These are phyloP conservation scores for Linnaemya tessellans DNA, from an alignment of 2,888 invertebrate species.

Conservation along the genomic window DNA sequence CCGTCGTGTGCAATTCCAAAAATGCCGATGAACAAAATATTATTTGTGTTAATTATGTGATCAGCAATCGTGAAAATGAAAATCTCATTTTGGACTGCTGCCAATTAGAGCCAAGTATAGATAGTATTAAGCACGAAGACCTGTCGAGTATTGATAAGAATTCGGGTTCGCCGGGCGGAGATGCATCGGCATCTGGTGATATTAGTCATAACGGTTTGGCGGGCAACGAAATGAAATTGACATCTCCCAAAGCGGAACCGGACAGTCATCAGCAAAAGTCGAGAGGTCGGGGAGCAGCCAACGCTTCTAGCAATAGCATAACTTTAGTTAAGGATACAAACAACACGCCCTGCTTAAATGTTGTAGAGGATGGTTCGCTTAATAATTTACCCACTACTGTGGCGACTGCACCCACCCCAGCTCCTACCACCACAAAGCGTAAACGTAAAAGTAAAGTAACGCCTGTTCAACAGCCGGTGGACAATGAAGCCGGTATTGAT, in stretches of 20 bases:
- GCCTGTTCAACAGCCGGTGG: conserved; percentile 81
- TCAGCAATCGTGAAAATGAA: conserved; percentile 89
- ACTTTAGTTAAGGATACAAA: conserved; percentile 79
- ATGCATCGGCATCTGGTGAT: conserved; percentile 84
- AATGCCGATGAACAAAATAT: conserved; percentile 98
- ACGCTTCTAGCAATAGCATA: conserved; percentile 76
- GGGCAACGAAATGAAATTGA: conserved; percentile 81
- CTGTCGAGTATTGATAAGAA: conserved; percentile 88
- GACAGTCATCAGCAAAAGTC: conserved; percentile 77
- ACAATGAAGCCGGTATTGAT: conserved; percentile 62
- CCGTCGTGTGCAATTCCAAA: conserved; percentile 97
- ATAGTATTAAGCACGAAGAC: conserved; percentile 92
- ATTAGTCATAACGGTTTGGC: conserved; percentile 71
- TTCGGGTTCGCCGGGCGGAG: conserved; percentile 95
- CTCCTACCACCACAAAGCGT: conserved; percentile 81
- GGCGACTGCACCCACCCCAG: conserved; percentile 70
- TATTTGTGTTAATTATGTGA: conserved; percentile 98
- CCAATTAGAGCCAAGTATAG: conserved; percentile 92
- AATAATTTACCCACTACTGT: conserved; percentile 76
- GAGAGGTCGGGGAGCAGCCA: conserved; percentile 77
- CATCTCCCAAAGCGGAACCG: conserved; percentile 83
- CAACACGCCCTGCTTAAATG: conserved; percentile 74
- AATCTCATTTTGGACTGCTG: conserved; percentile 97
- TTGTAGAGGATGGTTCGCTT: conserved; percentile 74
- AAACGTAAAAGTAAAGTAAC: conserved; percentile 86